Conservation (phyloP, 2,797 vertebrate species). For the Sphaeramia orbicularis region DNA sequence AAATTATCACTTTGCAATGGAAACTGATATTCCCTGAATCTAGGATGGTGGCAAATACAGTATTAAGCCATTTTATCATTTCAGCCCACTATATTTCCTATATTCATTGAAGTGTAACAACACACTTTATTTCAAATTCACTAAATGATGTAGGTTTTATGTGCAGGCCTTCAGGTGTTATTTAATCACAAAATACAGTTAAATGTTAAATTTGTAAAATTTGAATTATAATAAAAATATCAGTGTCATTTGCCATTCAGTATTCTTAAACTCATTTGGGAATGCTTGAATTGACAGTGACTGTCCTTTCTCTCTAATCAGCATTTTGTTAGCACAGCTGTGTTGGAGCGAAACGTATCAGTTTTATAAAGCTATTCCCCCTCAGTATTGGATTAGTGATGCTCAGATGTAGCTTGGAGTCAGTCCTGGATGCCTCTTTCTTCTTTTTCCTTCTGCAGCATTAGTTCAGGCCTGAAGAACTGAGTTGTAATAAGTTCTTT, state of each 20-base stretch:
- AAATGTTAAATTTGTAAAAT: no score
- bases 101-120: no score
- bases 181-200: no score
- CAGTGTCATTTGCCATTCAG: neutral
- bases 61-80: no score
- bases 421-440: slow-evolving; percentile 19
- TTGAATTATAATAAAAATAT: no score
- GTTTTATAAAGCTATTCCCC: slow-evolving; percentile 25
- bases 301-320: slow-evolving; percentile 6
- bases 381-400: slow-evolving; percentile 26
- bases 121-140: no score
- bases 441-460: slow-evolving; percentile 45
- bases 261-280: slow-evolving; percentile 14
- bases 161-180: no score
- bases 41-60: no score
- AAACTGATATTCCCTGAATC: no score
- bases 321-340: slow-evolving; percentile 19
- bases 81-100: no score
- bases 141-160: no score
- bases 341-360: slow-evolving; percentile 23
- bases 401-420: slow-evolving; percentile 26
- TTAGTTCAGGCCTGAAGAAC: slow-evolving; percentile 43
- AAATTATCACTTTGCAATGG: neutral
- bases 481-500: slow-evolving; percentile 49
- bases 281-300: slow-evolving; percentile 9